phyloP scores from a whole-genome alignment of 2,797 vertebrate genomes.

The Pterois miles region DNA sequence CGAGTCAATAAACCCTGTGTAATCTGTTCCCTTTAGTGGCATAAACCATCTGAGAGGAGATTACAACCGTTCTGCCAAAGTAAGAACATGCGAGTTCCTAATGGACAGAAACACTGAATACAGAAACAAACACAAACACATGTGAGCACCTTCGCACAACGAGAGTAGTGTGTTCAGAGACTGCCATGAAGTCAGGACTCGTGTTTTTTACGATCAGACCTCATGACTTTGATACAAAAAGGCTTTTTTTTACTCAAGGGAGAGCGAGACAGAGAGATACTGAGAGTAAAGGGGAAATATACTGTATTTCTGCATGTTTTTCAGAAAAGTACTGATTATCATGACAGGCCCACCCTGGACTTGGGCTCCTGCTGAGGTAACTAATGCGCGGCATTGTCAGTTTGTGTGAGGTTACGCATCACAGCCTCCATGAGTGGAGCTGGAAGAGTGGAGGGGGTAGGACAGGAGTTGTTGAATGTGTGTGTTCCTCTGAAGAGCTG shows the following conservation, averaged over 20 bases:
- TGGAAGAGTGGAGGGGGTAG: conserved; percentile 38
- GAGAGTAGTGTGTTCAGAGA: conserved; percentile 13
- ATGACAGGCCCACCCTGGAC: conserved; percentile 60
- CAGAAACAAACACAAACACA: conserved; percentile 35
- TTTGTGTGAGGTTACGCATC: conserved; percentile 75
- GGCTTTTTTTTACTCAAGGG: conserved; percentile 50
- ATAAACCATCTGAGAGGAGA: conserved; percentile 83
- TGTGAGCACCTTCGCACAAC: conserved; percentile 19
- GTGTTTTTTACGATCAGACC: conserved; percentile 28
- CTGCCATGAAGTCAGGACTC: conserved; percentile 27
- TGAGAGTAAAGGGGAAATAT: conserved; percentile 7
- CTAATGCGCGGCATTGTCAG: conserved; percentile 71
- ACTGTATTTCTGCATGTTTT: conserved; percentile 46
- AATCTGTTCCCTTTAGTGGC: conserved; percentile 82
- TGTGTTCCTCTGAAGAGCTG: conserved; percentile 40
- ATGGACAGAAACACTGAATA: conserved; percentile 68
- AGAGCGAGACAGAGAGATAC: conserved; percentile 13
- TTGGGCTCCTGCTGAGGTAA: conserved; percentile 63
- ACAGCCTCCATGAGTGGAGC: conserved; percentile 47
- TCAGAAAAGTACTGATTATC: conserved; percentile 56
- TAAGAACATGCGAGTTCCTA: conserved; percentile 76
- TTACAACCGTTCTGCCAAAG: conserved; percentile 78
- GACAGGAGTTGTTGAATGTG: conserved; percentile 34
- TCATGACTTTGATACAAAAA: conserved; percentile 43
- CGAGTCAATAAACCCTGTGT: conserved; percentile 80